Evolutionary conservation across 2,797 vertebrate genomes (phyloP).

Genomic region (Sebastes variabilis): DNA sequence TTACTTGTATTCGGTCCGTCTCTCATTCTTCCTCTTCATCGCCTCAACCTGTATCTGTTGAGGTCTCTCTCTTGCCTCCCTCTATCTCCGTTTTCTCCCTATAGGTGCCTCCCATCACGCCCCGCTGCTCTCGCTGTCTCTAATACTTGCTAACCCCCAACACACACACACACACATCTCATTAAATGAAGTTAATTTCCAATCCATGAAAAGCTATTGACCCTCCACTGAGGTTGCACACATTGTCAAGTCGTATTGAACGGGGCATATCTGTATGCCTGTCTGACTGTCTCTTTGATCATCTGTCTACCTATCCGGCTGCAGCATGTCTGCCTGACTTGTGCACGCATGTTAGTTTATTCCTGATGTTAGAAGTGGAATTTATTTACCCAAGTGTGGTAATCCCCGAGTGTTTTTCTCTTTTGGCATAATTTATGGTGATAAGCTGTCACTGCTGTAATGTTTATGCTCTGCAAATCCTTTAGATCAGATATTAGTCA

Average conservation of each 20-base stretch:
- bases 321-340: slow-evolving; percentile 14
- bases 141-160: neutral
- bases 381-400: slow-evolving; percentile 33
- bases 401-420: slow-evolving; percentile 37
- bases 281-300: slow-evolving; percentile 56
- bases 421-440: slow-evolving; percentile 29
- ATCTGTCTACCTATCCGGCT: slow-evolving; percentile 31
- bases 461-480: slow-evolving; percentile 37
- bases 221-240: slow-evolving; percentile 56
- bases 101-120: neutral
- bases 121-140: neutral
- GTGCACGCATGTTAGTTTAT: slow-evolving; percentile 1
- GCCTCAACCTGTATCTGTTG: neutral
- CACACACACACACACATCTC: slow-evolving; percentile 15
- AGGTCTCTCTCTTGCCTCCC: neutral
- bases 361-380: slow-evolving; percentile 20
- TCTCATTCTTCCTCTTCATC: slow-evolving; percentile 18
- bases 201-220: slow-evolving; percentile 68
- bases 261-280: slow-evolving; percentile 39
- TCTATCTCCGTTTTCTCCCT: neutral
- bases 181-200: slow-evolving; percentile 70
- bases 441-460: slow-evolving; percentile 41
- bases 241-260: slow-evolving; percentile 59
- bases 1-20: neutral
- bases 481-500: slow-evolving; percentile 48